Evolutionary conservation across 2,797 vertebrate genomes (phyloP), one percentile per base, ranked within the genome.

Genomic region (Molossus molossus): DNA sequence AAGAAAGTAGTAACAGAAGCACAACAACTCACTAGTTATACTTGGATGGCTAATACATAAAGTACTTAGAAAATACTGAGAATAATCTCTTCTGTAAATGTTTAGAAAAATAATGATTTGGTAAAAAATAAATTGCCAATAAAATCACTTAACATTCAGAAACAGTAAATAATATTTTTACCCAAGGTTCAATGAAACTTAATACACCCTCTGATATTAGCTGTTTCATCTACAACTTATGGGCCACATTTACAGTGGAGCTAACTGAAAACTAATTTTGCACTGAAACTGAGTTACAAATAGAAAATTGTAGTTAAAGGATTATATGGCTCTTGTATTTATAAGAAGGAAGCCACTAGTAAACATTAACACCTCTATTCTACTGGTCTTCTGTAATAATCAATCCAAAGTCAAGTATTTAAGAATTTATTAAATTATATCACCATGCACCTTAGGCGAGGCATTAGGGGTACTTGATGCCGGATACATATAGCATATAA

Each of bases 331-430:
- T 84, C 37, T 27, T 79, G 2, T 27, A 84, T 77, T 79, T 87
- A 1, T 88, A 45, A 96, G 40, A 81, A 82, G 17, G 33, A 88
- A 3, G 25, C 79, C 15, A 20, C 27, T 69, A 5, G 1, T 62
- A 92, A 92, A 50, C 7, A 79, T 29, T 53, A 95, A 77, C 15
- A 77, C 14, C 23, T 79, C 57, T 50, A 73, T 70, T 82, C 82
- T 80, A 80, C 6, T 94, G 83, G 23, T 75, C 21, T 60, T 90
- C 86, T 81, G 76, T 85, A 96, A 85, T 77, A 73, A 60, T 13
- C 72, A 93, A 75, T 20, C 48, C 64, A 90, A 76, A 96, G 70
- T 92, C 67, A 95, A 86, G 29, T 87, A 87, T 90, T 82, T 93
- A 87, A 94, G 23, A 90, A 77, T 4, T 60, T 50, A 82, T 57